Base-by-base conservation (phyloP, 2,797 vertebrate species). In the Lophura swinhoii region DNA sequence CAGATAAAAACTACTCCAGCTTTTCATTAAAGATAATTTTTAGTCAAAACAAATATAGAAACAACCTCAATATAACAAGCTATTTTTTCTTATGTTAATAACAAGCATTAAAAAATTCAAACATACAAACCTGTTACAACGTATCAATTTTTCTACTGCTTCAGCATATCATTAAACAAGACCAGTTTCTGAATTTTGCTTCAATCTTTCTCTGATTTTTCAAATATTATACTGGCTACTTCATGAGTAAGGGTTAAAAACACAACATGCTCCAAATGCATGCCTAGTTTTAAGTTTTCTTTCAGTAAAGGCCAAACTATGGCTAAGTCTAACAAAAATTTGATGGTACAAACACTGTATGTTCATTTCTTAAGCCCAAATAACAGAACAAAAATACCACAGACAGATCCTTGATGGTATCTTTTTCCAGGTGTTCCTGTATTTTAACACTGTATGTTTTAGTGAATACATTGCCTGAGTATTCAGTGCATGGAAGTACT, bases 1-100 rank as follows among this genome's bases (percentile, higher is more conserved):
- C 98, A 98, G 98, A 98, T 97, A 99, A 98, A 98, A 99, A 98
- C 97, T 98, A 98, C 98, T 98, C 98, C 99, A 98, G 98, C 98
- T 98, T 98, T 98, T 98, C 97, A 98, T 98, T 98, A 98, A 98
- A 99, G 98, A 98, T 98, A 98, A 98, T 98, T 98, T 98, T 98
- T 97, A 98, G 98, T 98, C 97, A 98, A 97, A 96, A 95, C 93
- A 96, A 70, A 90, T 89, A 93, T 72, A 93, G 94, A 95, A 91
- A 94, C 94, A 95, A 96, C 91, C 97, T 97, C 88, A 93, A 89
- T 81, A 98, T 49, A 94, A 94, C 83, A 98, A 97, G 93, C 93
- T 95, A 97, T 89, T 94, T 96, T 88, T 71, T 93, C 85, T 95
- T 33, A 91, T 49, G 64, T 94, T 76, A 94, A 84, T 71, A 92